These are phyloP conservation scores for Drosophila anceps DNA, from an alignment of 2,888 invertebrate species.

Conservation along the genomic window DNA sequence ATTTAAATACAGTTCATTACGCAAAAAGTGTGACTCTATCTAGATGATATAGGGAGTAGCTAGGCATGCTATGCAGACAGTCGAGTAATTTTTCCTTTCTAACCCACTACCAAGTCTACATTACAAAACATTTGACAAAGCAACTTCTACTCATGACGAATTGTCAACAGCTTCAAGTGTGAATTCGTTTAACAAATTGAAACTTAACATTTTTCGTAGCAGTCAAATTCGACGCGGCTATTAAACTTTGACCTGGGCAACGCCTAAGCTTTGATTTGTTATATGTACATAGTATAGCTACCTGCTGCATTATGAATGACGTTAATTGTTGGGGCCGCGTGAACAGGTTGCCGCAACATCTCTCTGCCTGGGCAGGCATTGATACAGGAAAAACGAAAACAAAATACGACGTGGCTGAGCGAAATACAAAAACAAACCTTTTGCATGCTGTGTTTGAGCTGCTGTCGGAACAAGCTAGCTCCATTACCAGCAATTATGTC, in stretches of 20 bases:
- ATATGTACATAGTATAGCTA: not conserved
- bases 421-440: not conserved
- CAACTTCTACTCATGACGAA: not conserved
- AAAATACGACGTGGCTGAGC: conserved; percentile 27
- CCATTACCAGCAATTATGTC: conserved; percentile 38
- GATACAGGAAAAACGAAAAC: conserved; percentile 11
- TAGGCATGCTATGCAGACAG: not conserved
- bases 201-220: not conserved
- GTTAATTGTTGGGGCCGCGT: conserved; percentile 28
- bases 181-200: conserved; percentile 6
- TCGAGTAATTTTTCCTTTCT: too few species aligned
- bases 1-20: not conserved
- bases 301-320: conserved; percentile 30
- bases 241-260: conserved; percentile 39
- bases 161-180: not conserved
- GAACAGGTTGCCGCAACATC: conserved; percentile 28
- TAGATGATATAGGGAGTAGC: too few species aligned
- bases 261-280: not conserved
- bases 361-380: conserved; percentile 6
- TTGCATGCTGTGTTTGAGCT: not conserved
- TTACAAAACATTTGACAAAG: not conserved
- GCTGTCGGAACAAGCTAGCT: conserved; percentile 30
- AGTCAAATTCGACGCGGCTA: not conserved
- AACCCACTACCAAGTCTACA: not conserved
- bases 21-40: too few species aligned